phyloP scores from a whole-genome alignment of 2,113 vertebrate species.

The Trogon melanurus region DNA sequence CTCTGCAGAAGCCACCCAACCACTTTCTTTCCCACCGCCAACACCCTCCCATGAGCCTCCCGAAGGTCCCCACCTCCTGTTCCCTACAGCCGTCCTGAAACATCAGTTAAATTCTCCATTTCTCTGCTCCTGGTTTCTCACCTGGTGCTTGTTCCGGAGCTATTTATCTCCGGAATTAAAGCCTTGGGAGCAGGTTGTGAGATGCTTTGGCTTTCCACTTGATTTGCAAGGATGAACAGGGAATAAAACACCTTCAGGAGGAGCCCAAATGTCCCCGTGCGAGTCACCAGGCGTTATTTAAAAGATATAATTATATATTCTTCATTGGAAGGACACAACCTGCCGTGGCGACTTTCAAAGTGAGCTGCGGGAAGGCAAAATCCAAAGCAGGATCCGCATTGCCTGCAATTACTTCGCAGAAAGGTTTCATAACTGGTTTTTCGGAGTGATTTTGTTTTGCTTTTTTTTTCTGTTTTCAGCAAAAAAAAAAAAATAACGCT shows the following conservation, averaged over 20 bases:
- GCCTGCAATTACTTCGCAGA: not conserved
- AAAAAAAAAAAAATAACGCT: accelerated
- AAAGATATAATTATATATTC: not conserved
- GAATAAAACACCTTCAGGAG: not conserved
- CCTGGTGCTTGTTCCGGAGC: not conserved
- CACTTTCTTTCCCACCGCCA: not conserved
- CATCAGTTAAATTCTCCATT: accelerated
- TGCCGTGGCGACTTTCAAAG: too few species aligned
- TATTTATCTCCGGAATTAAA: not conserved
- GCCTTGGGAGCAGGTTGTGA: accelerated
- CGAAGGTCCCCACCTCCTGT: not conserved
- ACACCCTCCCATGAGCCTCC: not conserved
- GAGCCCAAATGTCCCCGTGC: not conserved
- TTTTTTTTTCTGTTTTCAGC: not conserved
- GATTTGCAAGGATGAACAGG: not conserved
- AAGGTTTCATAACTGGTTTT: not conserved
- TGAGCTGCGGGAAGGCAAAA: not conserved
- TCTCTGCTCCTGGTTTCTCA: not conserved
- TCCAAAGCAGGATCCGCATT: not conserved
- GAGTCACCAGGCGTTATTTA: not conserved
- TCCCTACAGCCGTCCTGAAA: not conserved
- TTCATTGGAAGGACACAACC: not conserved
- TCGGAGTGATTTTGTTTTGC: accelerated
- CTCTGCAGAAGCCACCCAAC: not conserved
- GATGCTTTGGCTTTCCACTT: not conserved